Evolutionary conservation across 2,888 invertebrate genomes (phyloP).

Genomic region (Drepana falcataria): DNA sequence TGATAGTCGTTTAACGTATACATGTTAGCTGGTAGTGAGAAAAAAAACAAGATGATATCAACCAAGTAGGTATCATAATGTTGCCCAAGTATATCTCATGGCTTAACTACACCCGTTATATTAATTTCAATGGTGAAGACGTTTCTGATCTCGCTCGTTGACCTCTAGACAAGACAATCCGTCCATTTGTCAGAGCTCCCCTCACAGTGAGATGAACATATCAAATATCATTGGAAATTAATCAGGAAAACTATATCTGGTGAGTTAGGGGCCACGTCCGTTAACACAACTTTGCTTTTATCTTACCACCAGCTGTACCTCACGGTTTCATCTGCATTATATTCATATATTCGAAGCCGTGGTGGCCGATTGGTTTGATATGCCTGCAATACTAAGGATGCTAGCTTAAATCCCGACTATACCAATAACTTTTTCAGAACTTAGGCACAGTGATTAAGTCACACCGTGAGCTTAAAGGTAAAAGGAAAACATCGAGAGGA

Average conservation of each 20-base stretch:
- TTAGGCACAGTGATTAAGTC: no score
- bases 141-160: conserved; percentile 41
- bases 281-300: conserved; percentile 23
- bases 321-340: background rate
- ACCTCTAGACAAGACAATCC: conserved; percentile 59
- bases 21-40: no score
- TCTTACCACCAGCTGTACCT: background rate
- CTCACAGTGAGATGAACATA: conserved; percentile 62
- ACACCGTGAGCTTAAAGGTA: no score
- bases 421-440: no score
- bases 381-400: no score
- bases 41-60: no score
- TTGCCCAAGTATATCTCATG: no score
- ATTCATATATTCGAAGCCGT: background rate
- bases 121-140: conserved; percentile 43
- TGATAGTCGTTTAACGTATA: no score
- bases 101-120: background rate
- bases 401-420: no score
- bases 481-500: no score
- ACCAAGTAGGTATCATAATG: no score
- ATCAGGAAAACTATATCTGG: conserved; percentile 45
- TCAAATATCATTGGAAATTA: conserved; percentile 74
- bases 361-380: no score
- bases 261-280: conserved; percentile 29
- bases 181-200: conserved; percentile 67